A percentile compares a stretch with the other conserved stretches of the same genome.
These are phyloP conservation scores for Drosophila oshimai DNA, from an alignment of 1,140 invertebrate species.

Conservation along the genomic window DNA sequence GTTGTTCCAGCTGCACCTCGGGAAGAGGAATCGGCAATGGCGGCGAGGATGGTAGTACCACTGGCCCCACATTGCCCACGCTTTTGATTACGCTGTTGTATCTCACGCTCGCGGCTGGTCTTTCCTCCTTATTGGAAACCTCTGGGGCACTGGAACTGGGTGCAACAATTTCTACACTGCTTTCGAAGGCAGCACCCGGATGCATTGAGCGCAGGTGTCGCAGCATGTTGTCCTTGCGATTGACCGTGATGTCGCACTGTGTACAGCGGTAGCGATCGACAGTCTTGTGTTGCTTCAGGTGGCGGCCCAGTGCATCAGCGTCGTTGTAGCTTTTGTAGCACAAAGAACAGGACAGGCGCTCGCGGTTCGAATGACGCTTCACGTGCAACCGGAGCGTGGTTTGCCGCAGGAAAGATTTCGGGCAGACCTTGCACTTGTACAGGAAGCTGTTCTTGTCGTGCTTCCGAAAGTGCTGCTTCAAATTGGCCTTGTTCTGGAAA, in stretches of 20 bases:
- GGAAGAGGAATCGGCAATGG: neutral
- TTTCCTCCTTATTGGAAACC: neutral
- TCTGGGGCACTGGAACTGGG: neutral
- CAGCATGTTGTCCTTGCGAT: conserved; percentile 86
- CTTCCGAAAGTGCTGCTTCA: conserved; percentile 78
- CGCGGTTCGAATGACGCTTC: conserved; percentile 46
- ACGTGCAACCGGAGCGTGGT: conserved; percentile 58
- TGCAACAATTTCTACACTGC: conserved; percentile 32
- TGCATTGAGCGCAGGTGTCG: conserved; percentile 87
- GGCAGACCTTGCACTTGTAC: conserved; percentile 51
- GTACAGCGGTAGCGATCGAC: conserved; percentile 85
- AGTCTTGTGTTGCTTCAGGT: conserved; percentile 70
- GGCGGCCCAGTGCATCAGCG: conserved; percentile 49
- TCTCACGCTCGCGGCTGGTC: conserved; percentile 1
- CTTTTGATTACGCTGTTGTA: conserved; percentile 72
- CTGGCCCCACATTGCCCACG: conserved; percentile 71
- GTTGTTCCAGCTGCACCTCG: neutral
- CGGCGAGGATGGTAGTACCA: conserved; percentile 15
- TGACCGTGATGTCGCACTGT: conserved; percentile 85
- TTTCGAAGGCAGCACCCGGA: conserved; percentile 78
- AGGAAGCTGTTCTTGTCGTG: conserved; percentile 51
- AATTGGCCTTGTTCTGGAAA: conserved; percentile 82
- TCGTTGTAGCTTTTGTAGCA: conserved; percentile 66
- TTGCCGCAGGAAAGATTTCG: conserved; percentile 62
- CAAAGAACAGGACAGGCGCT: conserved; percentile 34